Evolutionary conservation across 37 sponge, comb jelly and placozoan genomes (phyloP).

Genomic region (Petrosia ficiformis): DNA sequence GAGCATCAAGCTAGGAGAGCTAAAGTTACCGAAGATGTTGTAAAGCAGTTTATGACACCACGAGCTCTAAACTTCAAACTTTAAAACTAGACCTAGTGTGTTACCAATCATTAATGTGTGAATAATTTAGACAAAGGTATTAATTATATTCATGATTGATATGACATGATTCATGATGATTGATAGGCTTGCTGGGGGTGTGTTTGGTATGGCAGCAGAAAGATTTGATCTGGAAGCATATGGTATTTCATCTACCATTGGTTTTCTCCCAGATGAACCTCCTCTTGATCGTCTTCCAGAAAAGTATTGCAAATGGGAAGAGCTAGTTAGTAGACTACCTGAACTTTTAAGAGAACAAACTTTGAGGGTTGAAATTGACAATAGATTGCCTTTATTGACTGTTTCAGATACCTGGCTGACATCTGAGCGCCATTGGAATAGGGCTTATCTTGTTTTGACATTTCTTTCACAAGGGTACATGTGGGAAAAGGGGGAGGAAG

Average conservation of each 20-base stretch:
- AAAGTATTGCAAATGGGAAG: slow-evolving; percentile 39
- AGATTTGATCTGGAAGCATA: neutral
- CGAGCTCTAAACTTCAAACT: slow-evolving; percentile 73
- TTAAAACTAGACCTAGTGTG: neutral
- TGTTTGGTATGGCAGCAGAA: neutral
- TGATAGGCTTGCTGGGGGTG: neutral
- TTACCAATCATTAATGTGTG: too few relatives aligned
- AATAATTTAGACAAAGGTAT: too few relatives aligned
- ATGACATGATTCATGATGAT: neutral
- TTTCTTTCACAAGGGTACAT: slow-evolving; percentile 47
- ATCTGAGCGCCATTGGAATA: slow-evolving; percentile 29
- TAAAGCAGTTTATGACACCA: slow-evolving; percentile 87
- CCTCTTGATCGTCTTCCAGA: slow-evolving; percentile 25
- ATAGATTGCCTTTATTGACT: slow-evolving; percentile 3
- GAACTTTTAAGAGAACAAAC: neutral
- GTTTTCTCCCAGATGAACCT: slow-evolving; percentile 36
- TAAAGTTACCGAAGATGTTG: slow-evolving; percentile 83
- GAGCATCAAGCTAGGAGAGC: slow-evolving; percentile 75
- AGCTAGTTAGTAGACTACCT: slow-evolving; percentile 12
- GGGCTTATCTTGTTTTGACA: slow-evolving; percentile 29
- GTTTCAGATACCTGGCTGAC: slow-evolving; percentile 8
- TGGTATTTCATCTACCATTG: slow-evolving; percentile 7
- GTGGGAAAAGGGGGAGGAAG: slow-evolving; percentile 19
- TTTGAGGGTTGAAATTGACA: slow-evolving; percentile 5
- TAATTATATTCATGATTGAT: too few relatives aligned